Evolutionary conservation across 1,140 invertebrate species (phyloP).

Genomic region (Philotrypesis tridentata): DNA sequence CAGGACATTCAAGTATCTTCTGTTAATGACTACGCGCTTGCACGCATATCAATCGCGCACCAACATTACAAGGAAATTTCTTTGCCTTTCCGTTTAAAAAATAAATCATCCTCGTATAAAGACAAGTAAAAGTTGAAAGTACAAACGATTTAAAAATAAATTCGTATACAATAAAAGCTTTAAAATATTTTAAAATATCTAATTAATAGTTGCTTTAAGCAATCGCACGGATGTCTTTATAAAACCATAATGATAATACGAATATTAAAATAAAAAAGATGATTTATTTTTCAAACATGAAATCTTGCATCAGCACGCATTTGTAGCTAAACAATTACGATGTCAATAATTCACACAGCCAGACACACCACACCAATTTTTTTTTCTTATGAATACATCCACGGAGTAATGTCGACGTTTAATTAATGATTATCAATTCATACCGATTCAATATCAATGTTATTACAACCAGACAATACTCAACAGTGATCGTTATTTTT

Average conservation of each 20-base stretch:
- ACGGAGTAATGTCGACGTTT: slow-evolving; percentile 71
- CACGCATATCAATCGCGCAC: slow-evolving; percentile 53
- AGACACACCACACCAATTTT: slow-evolving; percentile 61
- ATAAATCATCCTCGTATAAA: slow-evolving; percentile 14
- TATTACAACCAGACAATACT: slow-evolving; percentile 75
- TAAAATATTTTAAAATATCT: neutral
- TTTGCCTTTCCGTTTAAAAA: slow-evolving; percentile 29
- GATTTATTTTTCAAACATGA: slow-evolving; percentile 36
- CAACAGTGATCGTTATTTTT: slow-evolving; percentile 75
- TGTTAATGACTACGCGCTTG: slow-evolving; percentile 25
- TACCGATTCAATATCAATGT: slow-evolving; percentile 75
- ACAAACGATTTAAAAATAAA: neutral
- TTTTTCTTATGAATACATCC: slow-evolving; percentile 68
- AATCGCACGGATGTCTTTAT: no score
- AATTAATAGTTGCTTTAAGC: no score
- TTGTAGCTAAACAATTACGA: slow-evolving; percentile 38
- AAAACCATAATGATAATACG: no score
- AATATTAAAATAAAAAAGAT: neutral
- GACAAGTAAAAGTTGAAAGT: neutral
- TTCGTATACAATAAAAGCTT: neutral
- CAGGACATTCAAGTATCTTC: slow-evolving; percentile 62
- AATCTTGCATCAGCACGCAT: neutral
- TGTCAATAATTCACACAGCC: slow-evolving; percentile 53
- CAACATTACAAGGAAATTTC: slow-evolving; percentile 53
- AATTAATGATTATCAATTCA: slow-evolving; percentile 75